A percentile compares a stretch with the other conserved stretches of the same genome.
Evolutionary conservation across 2,888 invertebrate genomes (phyloP).

Genomic region (Balanococcus diminutus): DNA sequence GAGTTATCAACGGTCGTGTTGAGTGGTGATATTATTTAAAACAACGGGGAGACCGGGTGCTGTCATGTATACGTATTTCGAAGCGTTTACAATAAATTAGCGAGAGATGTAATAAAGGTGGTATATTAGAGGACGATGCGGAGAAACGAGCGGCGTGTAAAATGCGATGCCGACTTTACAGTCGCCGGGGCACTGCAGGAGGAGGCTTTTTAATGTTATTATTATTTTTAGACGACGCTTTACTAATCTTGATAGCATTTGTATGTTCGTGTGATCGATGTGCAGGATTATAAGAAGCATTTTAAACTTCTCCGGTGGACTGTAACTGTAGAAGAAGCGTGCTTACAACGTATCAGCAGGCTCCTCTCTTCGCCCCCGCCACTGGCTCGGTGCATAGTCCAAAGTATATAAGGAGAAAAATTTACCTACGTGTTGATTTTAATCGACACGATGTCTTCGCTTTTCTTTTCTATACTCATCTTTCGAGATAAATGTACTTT

Average conservation of each 20-base stretch:
- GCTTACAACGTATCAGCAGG: neutral
- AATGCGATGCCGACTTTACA: slow-evolving; percentile 42
- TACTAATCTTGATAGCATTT: slow-evolving; percentile 28
- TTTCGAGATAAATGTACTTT: neutral
- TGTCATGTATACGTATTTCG: slow-evolving; percentile 51
- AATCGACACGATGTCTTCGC: neutral
- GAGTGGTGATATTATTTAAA: slow-evolving; percentile 52
- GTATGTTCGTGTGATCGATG: slow-evolving; percentile 19
- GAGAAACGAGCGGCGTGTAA: neutral
- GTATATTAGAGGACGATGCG: slow-evolving; percentile 13
- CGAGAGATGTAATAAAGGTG: slow-evolving; percentile 42
- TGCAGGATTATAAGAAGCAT: neutral
- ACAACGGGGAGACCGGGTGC: slow-evolving; percentile 53
- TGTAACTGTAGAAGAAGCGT: neutral
- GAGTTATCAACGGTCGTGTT: slow-evolving; percentile 47
- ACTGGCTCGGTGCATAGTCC: no score
- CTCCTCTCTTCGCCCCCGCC: neutral
- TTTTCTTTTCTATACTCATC: neutral
- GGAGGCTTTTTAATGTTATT: slow-evolving; percentile 52
- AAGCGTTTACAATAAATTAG: slow-evolving; percentile 52
- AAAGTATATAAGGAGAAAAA: neutral
- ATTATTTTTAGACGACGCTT: slow-evolving; percentile 45
- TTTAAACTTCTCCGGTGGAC: slow-evolving; percentile 36
- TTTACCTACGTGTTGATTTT: slow-evolving; percentile 23
- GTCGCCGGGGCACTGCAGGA: slow-evolving; percentile 49